A percentile compares a stretch with the other conserved stretches of the same genome.
Conservation (phyloP, 2,888 invertebrate genomes). For the Oscheius sp. region DNA sequence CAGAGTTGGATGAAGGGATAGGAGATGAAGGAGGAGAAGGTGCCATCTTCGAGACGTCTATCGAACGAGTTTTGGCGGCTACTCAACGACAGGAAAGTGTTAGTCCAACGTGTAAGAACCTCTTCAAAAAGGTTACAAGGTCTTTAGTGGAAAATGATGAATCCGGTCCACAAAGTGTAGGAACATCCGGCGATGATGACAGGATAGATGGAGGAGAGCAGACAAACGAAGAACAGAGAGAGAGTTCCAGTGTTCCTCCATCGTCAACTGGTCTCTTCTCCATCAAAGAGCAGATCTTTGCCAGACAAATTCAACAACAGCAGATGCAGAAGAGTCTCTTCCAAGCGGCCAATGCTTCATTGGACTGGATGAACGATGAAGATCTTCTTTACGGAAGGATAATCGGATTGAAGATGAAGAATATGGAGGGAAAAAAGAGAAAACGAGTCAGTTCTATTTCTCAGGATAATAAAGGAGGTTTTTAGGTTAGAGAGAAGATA, state of each 20-base stretch:
- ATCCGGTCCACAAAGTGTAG: conserved; percentile 47
- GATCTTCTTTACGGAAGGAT: conserved; percentile 62
- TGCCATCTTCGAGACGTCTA: conserved; percentile 29
- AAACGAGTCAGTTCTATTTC: conserved; percentile 48
- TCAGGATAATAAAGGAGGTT: not conserved
- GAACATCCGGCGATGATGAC: conserved; percentile 33
- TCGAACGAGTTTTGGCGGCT: conserved; percentile 43
- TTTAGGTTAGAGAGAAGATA: conserved; percentile 59
- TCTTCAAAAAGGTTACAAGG: too few relatives aligned
- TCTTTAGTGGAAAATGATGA: conserved; percentile 48
- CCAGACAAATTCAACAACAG: conserved; percentile 30
- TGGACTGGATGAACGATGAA: conserved; percentile 63
- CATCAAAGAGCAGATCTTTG: conserved; percentile 29
- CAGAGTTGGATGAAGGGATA: conserved; percentile 21
- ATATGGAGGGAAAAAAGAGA: conserved; percentile 58
- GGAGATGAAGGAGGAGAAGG: conserved; percentile 10
- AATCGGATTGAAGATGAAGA: conserved; percentile 59
- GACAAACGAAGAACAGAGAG: conserved; percentile 11
- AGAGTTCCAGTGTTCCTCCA: not conserved
- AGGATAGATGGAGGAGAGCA: not conserved
- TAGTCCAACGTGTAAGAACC: conserved; percentile 35
- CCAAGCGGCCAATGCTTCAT: conserved; percentile 38
- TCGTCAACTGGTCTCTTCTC: conserved; percentile 8
- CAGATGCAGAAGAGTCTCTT: conserved; percentile 22
- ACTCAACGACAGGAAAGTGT: conserved; percentile 40